phyloP scores from a whole-genome alignment of 2,797 vertebrate species.

The Margarornis squamiger region DNA sequence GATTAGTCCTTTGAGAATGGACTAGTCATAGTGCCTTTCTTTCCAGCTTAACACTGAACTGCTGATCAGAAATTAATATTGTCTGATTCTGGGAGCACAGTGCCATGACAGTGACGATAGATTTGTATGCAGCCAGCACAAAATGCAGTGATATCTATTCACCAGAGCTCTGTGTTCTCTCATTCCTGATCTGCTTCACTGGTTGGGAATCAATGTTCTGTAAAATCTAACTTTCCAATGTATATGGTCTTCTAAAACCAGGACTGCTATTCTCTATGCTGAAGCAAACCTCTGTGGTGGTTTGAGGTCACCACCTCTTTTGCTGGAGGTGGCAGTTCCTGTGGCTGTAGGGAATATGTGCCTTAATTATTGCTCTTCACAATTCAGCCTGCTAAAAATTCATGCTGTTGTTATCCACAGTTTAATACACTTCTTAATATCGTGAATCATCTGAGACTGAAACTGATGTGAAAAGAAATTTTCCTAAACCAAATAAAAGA shows the following conservation, averaged over 20 bases:
- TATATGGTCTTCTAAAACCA: not conserved
- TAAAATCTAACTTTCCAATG: not conserved
- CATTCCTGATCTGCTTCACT: not conserved
- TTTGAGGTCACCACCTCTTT: not conserved
- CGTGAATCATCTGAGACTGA: not conserved
- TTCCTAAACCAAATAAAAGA: not conserved
- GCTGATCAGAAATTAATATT: conserved; percentile 62
- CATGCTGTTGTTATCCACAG: not conserved
- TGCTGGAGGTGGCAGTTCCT: not conserved
- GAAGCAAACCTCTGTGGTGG: not conserved
- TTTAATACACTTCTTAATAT: not conserved
- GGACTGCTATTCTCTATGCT: not conserved
- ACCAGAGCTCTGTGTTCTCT: not conserved
- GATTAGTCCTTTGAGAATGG: conserved; percentile 39
- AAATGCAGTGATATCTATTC: not conserved
- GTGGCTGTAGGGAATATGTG: not conserved
- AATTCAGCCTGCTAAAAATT: not conserved
- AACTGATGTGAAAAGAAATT: not conserved
- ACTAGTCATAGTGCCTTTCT: conserved; percentile 1
- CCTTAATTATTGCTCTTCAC: not conserved
- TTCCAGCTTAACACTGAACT: conserved; percentile 42
- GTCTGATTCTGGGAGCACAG: conserved; percentile 30
- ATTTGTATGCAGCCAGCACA: not conserved
- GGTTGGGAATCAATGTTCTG: not conserved
- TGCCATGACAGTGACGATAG: not conserved